Evolutionary conservation across 1,140 invertebrate species (phyloP), one percentile per base, ranked within the genome.

Genomic region (Solenopsis invicta): DNA sequence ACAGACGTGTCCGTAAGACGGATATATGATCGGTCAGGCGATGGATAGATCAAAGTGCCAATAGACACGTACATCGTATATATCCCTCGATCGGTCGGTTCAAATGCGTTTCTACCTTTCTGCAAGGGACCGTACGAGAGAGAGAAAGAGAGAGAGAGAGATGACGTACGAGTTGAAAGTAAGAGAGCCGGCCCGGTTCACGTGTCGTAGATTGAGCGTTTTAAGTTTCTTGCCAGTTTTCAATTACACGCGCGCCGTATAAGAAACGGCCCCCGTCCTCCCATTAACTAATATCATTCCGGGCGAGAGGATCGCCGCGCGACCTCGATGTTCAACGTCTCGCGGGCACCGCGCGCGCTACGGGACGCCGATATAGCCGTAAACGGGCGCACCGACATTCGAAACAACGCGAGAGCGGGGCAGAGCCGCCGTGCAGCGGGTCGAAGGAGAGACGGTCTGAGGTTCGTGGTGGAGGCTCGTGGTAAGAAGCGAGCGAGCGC

Each of bases 311-410:
- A 71, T 56, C 52, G 66, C 52, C 37, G 50, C 50, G 54, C 54
- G 80, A 74, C 67, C 54, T 34, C 64, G 77, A 41, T 18, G 64
- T 81, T 84, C 21, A 81, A 76, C 29, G 76, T 84, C 45, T 76
- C 54, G 85, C 52, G 78, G 45, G 6, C 21, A 9, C 54, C 48
- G 62, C 10, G 84, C 87, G 67, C 77, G 56, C 72, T 85, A 85
- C 61, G 56, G 52, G 80, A 84, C 80, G 80, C 72, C 80, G 80
- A 84, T 84, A 88, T 89, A 88, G 59, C 52, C 72, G 77, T 74
- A 75, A 85, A 88, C 64, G 69, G 41, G 54, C 21, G 62, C 21
- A 59, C 5, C 76, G 59, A 59, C 54, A n/a, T 61, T 84, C 80
- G 80, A 84, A 41, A 41, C 41, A 74, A 82, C 69, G 67, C 67